These are phyloP conservation scores for Lycodopsis pacificus DNA, from an alignment of 2,797 vertebrate genomes.

Conservation along the genomic window DNA sequence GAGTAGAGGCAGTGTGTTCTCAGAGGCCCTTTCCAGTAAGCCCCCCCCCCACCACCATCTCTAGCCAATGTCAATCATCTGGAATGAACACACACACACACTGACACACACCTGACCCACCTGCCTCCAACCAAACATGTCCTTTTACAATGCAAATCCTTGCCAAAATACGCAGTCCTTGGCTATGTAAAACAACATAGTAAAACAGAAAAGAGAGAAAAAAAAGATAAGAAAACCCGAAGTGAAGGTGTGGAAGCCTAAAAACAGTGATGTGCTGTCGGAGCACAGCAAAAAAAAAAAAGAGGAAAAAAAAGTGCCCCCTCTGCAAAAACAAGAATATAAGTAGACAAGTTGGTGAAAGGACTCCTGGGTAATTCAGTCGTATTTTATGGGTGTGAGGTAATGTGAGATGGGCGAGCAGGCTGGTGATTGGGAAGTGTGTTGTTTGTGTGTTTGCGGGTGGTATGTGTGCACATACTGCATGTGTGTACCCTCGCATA, in stretches of 20 bases:
- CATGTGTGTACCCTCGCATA: conserved; percentile 1
- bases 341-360: conserved; percentile 71
- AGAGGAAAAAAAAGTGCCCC: conserved; percentile 22
- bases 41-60: conserved; percentile 50
- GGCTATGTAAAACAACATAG: conserved; percentile 73
- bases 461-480: conserved; percentile 31
- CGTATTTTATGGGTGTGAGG: conserved; percentile 79
- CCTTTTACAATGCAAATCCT: conserved; percentile 58
- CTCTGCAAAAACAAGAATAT: conserved; percentile 66
- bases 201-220: conserved; percentile 59
- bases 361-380: conserved; percentile 74
- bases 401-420: conserved; percentile 69
- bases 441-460: conserved; percentile 54
- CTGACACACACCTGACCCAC: conserved; percentile 72
- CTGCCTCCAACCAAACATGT: conserved; percentile 69
- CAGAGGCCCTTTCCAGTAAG: conserved; percentile 73
- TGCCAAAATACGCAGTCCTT: conserved; percentile 75
- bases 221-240: conserved; percentile 64
- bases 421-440: conserved; percentile 46
- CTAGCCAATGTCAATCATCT: conserved; percentile 74
- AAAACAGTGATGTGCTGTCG: conserved; percentile 56
- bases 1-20: conserved; percentile 62
- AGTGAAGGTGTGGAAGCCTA: conserved; percentile 56
- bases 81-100: conserved; percentile 52
- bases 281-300: conserved; percentile 15